Base-by-base conservation (phyloP, 2,888 invertebrate genomes). In the Brachycybe producta region DNA sequence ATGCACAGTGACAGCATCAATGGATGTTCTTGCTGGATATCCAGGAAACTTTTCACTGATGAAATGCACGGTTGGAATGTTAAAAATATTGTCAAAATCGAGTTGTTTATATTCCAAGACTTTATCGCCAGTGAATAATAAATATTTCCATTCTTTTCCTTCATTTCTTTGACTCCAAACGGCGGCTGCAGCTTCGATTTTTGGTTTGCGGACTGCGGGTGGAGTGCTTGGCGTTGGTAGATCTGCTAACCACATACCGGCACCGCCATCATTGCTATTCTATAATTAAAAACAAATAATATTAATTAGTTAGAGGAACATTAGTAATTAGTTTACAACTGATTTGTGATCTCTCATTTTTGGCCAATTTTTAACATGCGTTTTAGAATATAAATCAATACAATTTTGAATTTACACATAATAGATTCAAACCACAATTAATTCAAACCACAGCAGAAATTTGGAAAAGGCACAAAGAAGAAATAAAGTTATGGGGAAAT, bases 31-130 rank as follows among this genome's bases (percentile, higher is more conserved):
- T 23, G 49, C 15, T n/a, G 54, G 54, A 41, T 52, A 54, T 24
- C 52, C 51, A 13, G 48, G 54, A 49, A 54, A 54, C 21, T 52
- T 54, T n/a, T 54, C 51, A 27, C 48, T 47, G 40, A 54, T 54
- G 17, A 28, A 48, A 23, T 39, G 21, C 19, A 54, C 54, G 26
- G 52, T 44, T 2, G 54, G 54, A 21, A 54, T 36, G 41, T 54
- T 54, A 35, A 41, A 49, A 45, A 54, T 54, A 49, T 54, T 54
- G 42, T 47, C 51, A 41, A 54, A 54, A 21, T 54, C 54, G 15
- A 48, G 24, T 15, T 49, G 44, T 15, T 30, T 32, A 36, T 54
- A 54, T 7, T 48, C 47, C 11, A 54, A 35, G 27, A 54, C 46
- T 40, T 54, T 54, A 30, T 54, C 54, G 5, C 54, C 52, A 13